phyloP scores from a whole-genome alignment of 2,113 vertebrate genomes.

The Rhea pennata region DNA sequence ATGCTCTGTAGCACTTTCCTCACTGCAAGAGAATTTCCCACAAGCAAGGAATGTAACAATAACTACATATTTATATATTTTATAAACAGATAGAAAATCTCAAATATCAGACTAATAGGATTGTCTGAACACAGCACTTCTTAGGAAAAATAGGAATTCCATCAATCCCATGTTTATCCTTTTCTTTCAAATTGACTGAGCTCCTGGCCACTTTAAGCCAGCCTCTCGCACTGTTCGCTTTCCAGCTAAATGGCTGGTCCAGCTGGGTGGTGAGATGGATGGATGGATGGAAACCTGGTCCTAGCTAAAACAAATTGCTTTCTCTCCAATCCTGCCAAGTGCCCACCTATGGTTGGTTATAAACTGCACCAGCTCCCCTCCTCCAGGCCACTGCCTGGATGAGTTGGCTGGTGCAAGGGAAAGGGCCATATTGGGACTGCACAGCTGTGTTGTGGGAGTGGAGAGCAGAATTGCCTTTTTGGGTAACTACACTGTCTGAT shows the following conservation, averaged over 20 bases:
- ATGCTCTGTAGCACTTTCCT: background rate
- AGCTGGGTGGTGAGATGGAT: accelerated
- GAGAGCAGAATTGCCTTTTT: background rate
- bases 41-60: background rate
- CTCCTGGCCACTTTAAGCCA: accelerated
- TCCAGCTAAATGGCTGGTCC: background rate
- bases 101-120: background rate
- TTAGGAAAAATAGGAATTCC: background rate
- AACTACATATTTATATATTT: background rate
- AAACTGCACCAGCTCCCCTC: background rate
- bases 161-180: background rate
- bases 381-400: background rate
- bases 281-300: background rate
- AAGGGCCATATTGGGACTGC: background rate
- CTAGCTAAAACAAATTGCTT: background rate
- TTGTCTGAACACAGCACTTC: background rate
- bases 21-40: background rate
- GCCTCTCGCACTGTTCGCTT: background rate
- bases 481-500: background rate
- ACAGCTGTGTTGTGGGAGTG: background rate
- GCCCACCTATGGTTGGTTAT: background rate
- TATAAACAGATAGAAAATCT: background rate
- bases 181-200: background rate
- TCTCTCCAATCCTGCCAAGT: background rate
- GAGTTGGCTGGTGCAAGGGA: background rate